Percentiles rank a stretch among this genome's conserved stretches.
phyloP scores from a whole-genome alignment of 2,113 vertebrate species.

The Erythrolamprus reginae region DNA sequence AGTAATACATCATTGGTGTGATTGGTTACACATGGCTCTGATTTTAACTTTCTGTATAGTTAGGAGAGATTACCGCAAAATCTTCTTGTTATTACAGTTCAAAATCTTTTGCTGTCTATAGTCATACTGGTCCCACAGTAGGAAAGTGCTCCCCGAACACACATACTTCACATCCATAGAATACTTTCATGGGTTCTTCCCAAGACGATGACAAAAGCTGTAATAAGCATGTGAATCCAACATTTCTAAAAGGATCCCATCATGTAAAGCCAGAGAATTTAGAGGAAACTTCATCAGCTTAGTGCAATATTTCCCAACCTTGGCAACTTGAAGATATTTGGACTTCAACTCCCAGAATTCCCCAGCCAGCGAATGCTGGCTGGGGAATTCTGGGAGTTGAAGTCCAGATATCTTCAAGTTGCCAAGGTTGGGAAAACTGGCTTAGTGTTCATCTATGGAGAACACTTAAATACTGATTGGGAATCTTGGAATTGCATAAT shows the following conservation, averaged over 20 bases:
- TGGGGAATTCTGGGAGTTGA: too few relatives aligned
- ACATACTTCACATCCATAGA: neutral
- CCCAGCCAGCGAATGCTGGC: too few relatives aligned
- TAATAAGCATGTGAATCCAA: neutral
- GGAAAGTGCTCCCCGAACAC: neutral
- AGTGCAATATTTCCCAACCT: too few relatives aligned
- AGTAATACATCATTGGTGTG: conserved; percentile 66
- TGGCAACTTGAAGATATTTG: too few relatives aligned
- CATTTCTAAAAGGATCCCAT: neutral
- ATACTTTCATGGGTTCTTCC: too few relatives aligned
- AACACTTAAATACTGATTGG: neutral
- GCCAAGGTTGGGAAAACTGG: too few relatives aligned
- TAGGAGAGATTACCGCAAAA: conserved; percentile 39
- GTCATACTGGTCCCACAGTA: neutral
- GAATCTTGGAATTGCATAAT: neutral
- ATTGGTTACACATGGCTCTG: conserved; percentile 61
- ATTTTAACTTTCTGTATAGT: conserved; percentile 42
- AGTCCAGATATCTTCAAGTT: too few relatives aligned
- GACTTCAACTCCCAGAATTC: too few relatives aligned
- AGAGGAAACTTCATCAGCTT: neutral
- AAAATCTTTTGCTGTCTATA: neutral
- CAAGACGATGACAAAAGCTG: too few relatives aligned
- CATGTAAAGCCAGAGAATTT: neutral
- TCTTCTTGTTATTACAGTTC: neutral
- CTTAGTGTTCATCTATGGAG: neutral